Evolutionary conservation across 2,797 vertebrate genomes (phyloP).

Genomic region (Craterocephalus amniculus): DNA sequence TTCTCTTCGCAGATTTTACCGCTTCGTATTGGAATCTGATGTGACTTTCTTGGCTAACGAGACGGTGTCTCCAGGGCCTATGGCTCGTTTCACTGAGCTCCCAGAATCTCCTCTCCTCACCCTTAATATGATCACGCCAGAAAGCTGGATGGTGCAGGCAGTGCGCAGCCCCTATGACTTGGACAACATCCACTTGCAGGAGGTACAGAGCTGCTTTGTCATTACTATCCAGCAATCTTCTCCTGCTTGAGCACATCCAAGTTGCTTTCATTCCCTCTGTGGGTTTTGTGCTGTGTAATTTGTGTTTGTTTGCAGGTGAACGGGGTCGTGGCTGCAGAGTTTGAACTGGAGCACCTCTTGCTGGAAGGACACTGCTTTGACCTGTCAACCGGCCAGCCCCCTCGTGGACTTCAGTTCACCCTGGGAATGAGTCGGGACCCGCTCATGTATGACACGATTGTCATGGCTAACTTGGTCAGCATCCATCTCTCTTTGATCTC

Average conservation of each 20-base stretch:
- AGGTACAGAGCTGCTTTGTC: conserved; percentile 79
- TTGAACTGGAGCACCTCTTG: conserved; percentile 93
- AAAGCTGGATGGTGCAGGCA: conserved; percentile 95
- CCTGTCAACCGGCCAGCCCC: conserved; percentile 88
- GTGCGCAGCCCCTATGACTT: conserved; percentile 92
- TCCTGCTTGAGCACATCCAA: neutral
- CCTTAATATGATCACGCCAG: conserved; percentile 96
- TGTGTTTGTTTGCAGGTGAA: conserved; percentile 79
- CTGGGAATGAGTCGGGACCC: conserved; percentile 89
- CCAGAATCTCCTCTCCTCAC: conserved; percentile 93
- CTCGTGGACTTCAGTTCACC: conserved; percentile 94
- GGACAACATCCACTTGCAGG: conserved; percentile 95
- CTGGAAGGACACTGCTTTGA: conserved; percentile 98
- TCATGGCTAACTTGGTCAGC: conserved; percentile 97
- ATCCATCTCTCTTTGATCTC: conserved; percentile 9
- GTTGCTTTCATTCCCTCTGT: neutral
- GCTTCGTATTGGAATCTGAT: conserved; percentile 93
- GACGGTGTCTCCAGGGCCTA: conserved; percentile 84
- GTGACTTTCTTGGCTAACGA: conserved; percentile 83
- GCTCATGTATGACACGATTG: conserved; percentile 92
- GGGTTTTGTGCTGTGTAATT: conserved; percentile 17
- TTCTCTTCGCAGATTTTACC: conserved; percentile 89
- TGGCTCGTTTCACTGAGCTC: conserved; percentile 91
- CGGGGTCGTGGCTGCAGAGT: conserved; percentile 88
- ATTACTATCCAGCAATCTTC: neutral